Evolutionary conservation across 2,888 invertebrate species (phyloP), one percentile per base, ranked within the genome.

Genomic region (Clepsis dumicolana): DNA sequence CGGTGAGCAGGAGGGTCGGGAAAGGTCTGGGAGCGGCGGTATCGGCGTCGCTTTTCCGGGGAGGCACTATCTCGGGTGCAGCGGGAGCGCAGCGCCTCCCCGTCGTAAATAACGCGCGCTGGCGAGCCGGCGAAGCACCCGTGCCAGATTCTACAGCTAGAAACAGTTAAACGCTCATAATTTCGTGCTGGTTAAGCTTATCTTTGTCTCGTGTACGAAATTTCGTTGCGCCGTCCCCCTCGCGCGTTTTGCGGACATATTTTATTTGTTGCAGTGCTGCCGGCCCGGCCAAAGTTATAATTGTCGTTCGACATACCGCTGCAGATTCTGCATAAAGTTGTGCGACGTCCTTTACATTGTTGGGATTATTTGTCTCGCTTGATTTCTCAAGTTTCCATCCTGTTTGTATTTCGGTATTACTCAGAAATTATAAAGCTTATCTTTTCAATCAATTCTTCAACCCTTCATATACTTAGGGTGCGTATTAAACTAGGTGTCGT

Each of bases 151-250:
- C 92, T 92, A 90, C 91, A 89, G 91, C 93, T 93, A 92, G 93
- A 93, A 93, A 93, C 93, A 93, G 93, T 93, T 93, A 93, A 93
- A 93, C 91, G 93, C 92, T 93, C 93, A 93, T 93, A 93, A 93
- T 93, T 93, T 91, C 90, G 91, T 88, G 90, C 92, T 92, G 92
- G 93, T 93, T 93, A 92, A 92, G 93, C 93, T 93, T 93, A 93
- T 93, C 93, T 92, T 90, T 93, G 92, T 93, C 91, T 92, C 89
- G 87, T 91, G 88, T 89, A 93, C 90, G 90, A 91, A 93, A 91
- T 90, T 91, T 91, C 88, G 87, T 80, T 86, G 77, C 77, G 80
- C 87, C 84, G 86, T 87, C 89, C 90, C 89, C 87, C 87, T 89
- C 85, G 85, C 88, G 88, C 91, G 85, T 87, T 88, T 86, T 84